Evolutionary conservation across 2,113 vertebrate species (phyloP).

Genomic region (Bambusicola thoracicus): DNA sequence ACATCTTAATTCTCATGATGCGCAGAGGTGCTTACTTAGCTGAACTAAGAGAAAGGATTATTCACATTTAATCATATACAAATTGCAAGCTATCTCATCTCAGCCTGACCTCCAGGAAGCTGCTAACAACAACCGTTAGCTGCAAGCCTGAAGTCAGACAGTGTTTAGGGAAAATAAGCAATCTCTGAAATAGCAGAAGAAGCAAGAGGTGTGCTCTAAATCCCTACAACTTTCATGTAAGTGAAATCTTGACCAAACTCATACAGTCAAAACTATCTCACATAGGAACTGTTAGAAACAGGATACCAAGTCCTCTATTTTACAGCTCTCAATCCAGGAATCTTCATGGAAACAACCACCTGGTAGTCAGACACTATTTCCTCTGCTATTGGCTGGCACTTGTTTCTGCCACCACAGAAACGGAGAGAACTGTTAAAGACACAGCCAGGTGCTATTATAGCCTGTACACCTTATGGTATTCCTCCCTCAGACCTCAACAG

Average conservation of each 20-base stretch:
- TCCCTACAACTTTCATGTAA: not conserved
- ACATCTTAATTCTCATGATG: not conserved
- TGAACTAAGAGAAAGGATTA: constrained; percentile 35
- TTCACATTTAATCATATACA: constrained; percentile 41
- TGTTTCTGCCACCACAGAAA: not conserved
- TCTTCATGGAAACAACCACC: not conserved
- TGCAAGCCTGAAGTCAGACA: constrained; percentile 13
- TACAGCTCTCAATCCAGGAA: not conserved
- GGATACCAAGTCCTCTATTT: not conserved
- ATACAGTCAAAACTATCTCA: not conserved
- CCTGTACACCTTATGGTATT: not conserved
- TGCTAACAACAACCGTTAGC: constrained; percentile 22
- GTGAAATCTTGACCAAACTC: not conserved
- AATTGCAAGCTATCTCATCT: constrained; percentile 16
- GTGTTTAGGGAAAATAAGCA: not conserved
- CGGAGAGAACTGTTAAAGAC: not conserved
- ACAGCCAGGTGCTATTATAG: not conserved
- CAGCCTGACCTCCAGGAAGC: constrained; percentile 40
- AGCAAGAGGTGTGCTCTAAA: not conserved
- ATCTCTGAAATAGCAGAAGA: not conserved
- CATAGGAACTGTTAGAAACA: not conserved
- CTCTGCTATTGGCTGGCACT: not conserved
- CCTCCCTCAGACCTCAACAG: not conserved
- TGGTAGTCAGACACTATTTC: not conserved
- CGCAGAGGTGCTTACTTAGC: constrained; percentile 13